Evolutionary conservation across 2,797 vertebrate genomes (phyloP).

Genomic region (Melanotaenia nigrans): DNA sequence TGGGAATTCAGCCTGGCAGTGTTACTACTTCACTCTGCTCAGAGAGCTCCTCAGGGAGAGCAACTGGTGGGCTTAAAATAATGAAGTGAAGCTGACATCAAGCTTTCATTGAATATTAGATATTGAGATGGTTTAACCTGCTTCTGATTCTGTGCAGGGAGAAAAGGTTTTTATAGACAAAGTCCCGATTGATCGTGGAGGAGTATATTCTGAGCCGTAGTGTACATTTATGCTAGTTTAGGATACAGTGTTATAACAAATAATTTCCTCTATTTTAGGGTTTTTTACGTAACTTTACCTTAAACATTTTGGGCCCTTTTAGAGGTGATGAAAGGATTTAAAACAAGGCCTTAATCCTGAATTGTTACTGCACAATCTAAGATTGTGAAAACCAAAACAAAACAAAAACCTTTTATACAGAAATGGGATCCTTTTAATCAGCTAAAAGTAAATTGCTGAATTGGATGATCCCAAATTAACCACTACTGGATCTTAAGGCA

Average conservation of each 20-base stretch:
- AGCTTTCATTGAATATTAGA: conserved; percentile 18
- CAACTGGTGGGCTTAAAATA: conserved; percentile 16
- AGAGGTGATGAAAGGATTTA: not conserved
- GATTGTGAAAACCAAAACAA: not conserved
- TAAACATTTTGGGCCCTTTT: no score
- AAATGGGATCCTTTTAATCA: conserved; percentile 10
- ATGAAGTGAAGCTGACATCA: conserved; percentile 31
- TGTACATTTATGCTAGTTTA: no score
- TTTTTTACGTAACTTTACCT: no score
- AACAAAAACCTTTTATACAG: not conserved
- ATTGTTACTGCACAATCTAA: not conserved
- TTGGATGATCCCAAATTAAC: not conserved
- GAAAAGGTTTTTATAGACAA: not conserved
- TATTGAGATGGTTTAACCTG: not conserved
- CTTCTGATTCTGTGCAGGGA: not conserved
- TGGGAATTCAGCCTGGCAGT: conserved; percentile 28
- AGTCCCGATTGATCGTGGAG: not conserved
- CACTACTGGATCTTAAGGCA: not conserved
- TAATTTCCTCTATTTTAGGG: no score
- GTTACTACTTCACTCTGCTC: conserved; percentile 25
- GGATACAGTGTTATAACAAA: not conserved
- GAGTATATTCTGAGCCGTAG: not conserved
- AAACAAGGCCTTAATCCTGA: not conserved
- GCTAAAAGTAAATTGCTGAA: not conserved
- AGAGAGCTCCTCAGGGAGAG: conserved; percentile 25